These are phyloP conservation scores for Lota lota DNA, from an alignment of 2,113 vertebrate genomes.

Conservation along the genomic window DNA sequence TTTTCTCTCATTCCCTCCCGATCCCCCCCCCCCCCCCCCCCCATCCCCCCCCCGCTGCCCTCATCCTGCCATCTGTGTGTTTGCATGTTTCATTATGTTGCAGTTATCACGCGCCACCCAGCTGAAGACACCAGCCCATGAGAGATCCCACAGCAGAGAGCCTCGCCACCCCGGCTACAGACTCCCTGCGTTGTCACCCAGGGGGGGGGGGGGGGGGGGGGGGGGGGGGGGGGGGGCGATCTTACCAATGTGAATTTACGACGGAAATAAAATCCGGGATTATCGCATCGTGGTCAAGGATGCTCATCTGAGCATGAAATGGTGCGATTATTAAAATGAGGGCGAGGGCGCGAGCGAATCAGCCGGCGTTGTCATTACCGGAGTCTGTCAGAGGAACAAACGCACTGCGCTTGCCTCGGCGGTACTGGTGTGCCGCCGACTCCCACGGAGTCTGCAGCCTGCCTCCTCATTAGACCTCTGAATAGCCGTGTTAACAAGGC, in stretches of 20 bases:
- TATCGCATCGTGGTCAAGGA: constrained; percentile 54
- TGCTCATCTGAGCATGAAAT: constrained; percentile 56
- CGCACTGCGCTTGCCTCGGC: not conserved
- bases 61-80: constrained; percentile 26
- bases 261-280: constrained; percentile 47
- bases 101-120: constrained; percentile 65
- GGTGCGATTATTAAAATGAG: constrained; percentile 39
- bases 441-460: constrained; percentile 48
- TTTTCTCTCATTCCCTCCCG: not conserved
- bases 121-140: constrained; percentile 56
- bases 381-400: constrained; percentile 2
- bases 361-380: too few species aligned
- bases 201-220: not conserved
- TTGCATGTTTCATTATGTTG: constrained; percentile 69
- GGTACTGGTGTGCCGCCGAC: constrained; percentile 34
- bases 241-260: constrained; percentile 53
- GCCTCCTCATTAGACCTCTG: constrained; percentile 63
- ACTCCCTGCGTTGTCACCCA: constrained; percentile 44
- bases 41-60: not conserved
- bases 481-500: constrained; percentile 64
- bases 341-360: constrained; percentile 2
- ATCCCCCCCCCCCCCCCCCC: constrained; percentile 5
- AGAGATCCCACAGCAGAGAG: constrained; percentile 50
- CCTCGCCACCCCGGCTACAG: constrained; percentile 38
- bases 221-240: constrained; percentile 10